phyloP scores from a whole-genome alignment of 2,113 vertebrate species.

The Scalopus aquaticus region DNA sequence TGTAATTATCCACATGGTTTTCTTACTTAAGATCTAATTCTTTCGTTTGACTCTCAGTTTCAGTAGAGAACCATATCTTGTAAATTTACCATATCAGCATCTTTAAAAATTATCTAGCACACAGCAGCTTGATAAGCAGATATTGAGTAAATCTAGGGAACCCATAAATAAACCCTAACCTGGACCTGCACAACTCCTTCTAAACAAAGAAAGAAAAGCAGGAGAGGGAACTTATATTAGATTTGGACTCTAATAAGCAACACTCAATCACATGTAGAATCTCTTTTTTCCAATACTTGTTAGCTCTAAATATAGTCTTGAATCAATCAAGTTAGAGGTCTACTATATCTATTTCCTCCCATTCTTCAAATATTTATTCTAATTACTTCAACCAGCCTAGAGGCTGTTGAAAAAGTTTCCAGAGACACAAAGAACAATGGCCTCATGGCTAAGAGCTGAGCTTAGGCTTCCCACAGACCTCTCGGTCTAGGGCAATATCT shows the following conservation, averaged over 20 bases:
- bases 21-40: background rate
- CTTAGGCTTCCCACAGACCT: background rate
- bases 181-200: background rate
- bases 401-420: background rate
- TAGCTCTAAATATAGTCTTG: background rate
- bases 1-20: background rate
- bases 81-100: background rate
- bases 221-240: background rate
- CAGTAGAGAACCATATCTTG: background rate
- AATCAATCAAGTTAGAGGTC: too few species aligned
- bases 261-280: background rate
- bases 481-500: background rate
- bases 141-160: background rate
- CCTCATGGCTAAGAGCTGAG: background rate
- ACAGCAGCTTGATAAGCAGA: background rate
- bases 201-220: background rate
- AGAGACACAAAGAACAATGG: background rate
- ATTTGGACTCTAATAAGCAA: background rate
- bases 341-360: background rate
- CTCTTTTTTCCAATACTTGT: background rate
- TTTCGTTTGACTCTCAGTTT: conserved; percentile 1
- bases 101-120: background rate
- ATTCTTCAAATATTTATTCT: background rate
- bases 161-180: background rate
- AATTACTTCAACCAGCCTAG: background rate